Evolutionary conservation across 2,888 invertebrate genomes (phyloP), one percentile per base, ranked within the genome.

Genomic region (Plagiodera versicolora): DNA sequence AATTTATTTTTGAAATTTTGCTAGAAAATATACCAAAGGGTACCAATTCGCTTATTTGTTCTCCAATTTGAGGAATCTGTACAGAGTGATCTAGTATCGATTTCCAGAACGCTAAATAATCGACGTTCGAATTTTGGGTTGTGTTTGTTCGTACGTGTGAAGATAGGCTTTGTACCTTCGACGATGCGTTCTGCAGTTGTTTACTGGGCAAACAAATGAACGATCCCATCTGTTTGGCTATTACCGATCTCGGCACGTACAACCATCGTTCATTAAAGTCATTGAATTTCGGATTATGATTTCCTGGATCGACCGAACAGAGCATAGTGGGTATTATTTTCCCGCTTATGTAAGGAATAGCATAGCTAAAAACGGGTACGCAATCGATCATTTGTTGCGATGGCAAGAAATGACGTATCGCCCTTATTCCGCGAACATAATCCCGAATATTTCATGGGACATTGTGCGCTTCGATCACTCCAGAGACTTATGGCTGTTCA

Each of bases 401-500:
- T 2, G 5, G 32, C 32, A 47, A 47, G 11, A 47, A 19, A 47
- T 19, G 10, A 47, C 17, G 20, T 16, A 47, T 19, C 5, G 17
- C 20, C 10, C 20, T 47, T 11, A 47, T 19, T 19, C 28, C 20
- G 20, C 32, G 17, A 50, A 30, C 17, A 30, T 30, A n/a, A n/a
- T 8, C 18, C 18, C 14, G 8, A 17, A 18, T 46, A 19, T 46
- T 46, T 18, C 17, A 46, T 9, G 19, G 46, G 17, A 18, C 5
- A 19, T 46, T 19, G 19, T 46, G 18, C 1, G 18, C 8, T 32
- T 51, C 50, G 30, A 51, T 51, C 50, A 51, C 18, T 51, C 32
- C 35, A 16, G 18, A 18, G 35, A 51, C 20, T 16, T 51, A 32
- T 51, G 35, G 20, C 18, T 18, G 19, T 17, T 24, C 9, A 51